These are phyloP conservation scores for Scortum barcoo DNA, from an alignment of 2,113 vertebrate species.

Conservation along the genomic window DNA sequence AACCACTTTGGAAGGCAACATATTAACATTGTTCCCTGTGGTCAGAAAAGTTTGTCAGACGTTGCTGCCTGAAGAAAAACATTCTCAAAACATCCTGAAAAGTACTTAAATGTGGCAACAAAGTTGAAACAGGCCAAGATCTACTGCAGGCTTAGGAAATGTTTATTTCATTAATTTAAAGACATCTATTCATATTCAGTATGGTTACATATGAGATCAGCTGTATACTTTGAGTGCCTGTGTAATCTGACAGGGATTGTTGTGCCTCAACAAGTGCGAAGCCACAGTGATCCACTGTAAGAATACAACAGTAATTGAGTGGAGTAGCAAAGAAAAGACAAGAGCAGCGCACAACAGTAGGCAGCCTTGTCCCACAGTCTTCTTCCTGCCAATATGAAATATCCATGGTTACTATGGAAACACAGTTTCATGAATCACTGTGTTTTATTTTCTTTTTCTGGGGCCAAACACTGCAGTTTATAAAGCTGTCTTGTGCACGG, in stretches of 20 bases:
- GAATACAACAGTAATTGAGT: constrained; percentile 29
- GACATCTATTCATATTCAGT: background rate
- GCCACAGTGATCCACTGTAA: constrained; percentile 11
- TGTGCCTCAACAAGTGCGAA: constrained; percentile 12
- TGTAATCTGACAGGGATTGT: background rate
- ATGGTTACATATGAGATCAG: background rate
- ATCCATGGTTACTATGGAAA: constrained; percentile 72
- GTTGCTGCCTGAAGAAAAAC: background rate
- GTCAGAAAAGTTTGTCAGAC: background rate
- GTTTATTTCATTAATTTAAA: background rate
- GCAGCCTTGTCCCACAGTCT: constrained; percentile 33
- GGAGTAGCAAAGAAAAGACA: constrained; percentile 3
- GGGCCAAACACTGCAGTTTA: constrained; percentile 42
- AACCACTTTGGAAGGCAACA: background rate
- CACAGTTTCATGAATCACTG: constrained; percentile 67
- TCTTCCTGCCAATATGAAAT: constrained; percentile 66
- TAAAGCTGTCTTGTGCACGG: constrained; percentile 40
- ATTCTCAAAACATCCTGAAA: background rate
- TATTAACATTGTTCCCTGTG: background rate
- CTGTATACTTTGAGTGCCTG: background rate
- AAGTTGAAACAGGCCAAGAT: background rate
- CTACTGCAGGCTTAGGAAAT: background rate
- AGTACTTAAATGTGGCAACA: background rate
- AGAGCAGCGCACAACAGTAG: constrained; percentile 34
- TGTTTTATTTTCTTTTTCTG: constrained; percentile 34